These are phyloP conservation scores for Oasisia sp. DNA, from an alignment of 2,888 invertebrate species.

Conservation along the genomic window DNA sequence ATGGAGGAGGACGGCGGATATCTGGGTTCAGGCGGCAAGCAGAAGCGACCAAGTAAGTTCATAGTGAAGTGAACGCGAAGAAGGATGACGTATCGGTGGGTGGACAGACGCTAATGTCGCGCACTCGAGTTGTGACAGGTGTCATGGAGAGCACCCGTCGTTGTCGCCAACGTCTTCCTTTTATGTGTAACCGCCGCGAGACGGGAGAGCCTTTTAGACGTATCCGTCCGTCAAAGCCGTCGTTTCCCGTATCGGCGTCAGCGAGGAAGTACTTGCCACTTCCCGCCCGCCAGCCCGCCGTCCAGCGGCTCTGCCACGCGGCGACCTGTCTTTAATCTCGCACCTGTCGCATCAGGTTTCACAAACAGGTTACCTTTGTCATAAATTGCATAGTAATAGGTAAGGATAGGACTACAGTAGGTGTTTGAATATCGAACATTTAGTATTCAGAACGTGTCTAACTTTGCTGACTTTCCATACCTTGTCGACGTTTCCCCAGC, in stretches of 20 bases:
- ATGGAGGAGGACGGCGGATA: background rate
- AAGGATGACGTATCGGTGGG: background rate
- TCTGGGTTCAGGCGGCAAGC: background rate
- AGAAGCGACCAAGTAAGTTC: conserved; percentile 4
- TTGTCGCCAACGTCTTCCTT: background rate
- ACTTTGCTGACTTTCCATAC: too few species aligned
- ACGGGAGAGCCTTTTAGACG: background rate
- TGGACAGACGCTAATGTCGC: background rate
- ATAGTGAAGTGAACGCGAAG: background rate
- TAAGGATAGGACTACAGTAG: too few species aligned
- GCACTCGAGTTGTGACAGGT: conserved; percentile 6
- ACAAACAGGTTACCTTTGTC: too few species aligned
- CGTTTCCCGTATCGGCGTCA: background rate
- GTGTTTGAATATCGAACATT: too few species aligned
- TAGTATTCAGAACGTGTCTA: too few species aligned
- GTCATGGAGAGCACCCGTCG: background rate
- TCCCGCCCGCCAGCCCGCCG: background rate
- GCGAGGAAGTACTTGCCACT: background rate
- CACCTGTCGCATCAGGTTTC: too few species aligned
- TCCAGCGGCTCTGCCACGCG: too few species aligned
- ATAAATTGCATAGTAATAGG: too few species aligned
- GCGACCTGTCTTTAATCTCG: too few species aligned
- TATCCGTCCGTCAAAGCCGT: conserved; percentile 6
- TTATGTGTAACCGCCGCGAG: background rate
- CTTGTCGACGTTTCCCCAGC: too few species aligned